These are phyloP conservation scores for Nomada goodeniana DNA, from an alignment of 2,888 invertebrate species.

Conservation along the genomic window DNA sequence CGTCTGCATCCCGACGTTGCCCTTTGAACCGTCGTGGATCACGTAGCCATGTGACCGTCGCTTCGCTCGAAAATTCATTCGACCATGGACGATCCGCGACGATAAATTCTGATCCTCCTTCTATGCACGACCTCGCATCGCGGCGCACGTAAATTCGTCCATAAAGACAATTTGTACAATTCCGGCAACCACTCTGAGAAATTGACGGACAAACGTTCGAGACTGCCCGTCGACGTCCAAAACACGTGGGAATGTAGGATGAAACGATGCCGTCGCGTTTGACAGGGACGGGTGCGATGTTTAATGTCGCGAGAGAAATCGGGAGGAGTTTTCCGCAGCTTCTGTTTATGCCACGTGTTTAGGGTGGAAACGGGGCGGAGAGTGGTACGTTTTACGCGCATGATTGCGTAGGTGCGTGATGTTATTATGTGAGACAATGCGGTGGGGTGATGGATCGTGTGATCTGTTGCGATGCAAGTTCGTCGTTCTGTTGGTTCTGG, in stretches of 20 bases:
- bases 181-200: too few relatives aligned
- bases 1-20: background rate
- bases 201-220: background rate
- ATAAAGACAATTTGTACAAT: too few relatives aligned
- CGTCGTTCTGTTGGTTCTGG: conserved; percentile 78
- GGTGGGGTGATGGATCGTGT: conserved; percentile 82
- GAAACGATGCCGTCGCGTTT: conserved; percentile 25
- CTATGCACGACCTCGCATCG: too few relatives aligned
- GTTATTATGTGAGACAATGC: conserved; percentile 81
- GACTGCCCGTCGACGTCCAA: background rate
- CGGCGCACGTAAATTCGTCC: too few relatives aligned
- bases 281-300: conserved; percentile 33
- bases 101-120: background rate
- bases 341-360: conserved; percentile 32
- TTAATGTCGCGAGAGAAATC: background rate
- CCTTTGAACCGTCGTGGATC: conserved; percentile 11
- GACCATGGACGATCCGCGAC: conserved; percentile 10
- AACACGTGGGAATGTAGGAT: background rate
- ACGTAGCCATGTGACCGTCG: conserved; percentile 63
- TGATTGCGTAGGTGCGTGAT: conserved; percentile 55
- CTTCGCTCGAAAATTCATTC: background rate
- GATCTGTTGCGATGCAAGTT: conserved; percentile 79
- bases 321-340: conserved; percentile 18
- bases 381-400: conserved; percentile 41
- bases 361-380: conserved; percentile 3